phyloP scores from a whole-genome alignment of 2,888 invertebrate genomes.

The Drosophila nigricruria region DNA sequence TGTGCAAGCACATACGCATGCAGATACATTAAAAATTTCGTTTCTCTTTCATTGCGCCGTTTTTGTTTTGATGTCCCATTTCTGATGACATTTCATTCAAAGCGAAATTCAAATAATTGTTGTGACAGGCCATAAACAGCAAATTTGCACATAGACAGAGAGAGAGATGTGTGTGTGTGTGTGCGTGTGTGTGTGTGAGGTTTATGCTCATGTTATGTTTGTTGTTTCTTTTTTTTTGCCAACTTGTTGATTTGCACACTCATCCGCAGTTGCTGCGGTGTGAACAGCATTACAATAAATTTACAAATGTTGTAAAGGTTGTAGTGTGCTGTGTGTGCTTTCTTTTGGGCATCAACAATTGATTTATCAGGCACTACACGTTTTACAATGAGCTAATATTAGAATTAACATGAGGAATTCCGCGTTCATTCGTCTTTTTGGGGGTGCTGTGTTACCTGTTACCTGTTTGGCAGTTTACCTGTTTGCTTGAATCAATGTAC shows the following conservation, averaged over 20 bases:
- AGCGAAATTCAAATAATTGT: constrained; percentile 42
- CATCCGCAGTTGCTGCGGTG: constrained; percentile 38
- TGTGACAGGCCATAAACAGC: constrained; percentile 52
- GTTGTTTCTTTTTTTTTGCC: constrained; percentile 19
- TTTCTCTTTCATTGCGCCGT: constrained; percentile 13
- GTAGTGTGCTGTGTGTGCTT: not conserved
- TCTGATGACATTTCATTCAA: constrained; percentile 57
- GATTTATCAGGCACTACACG: constrained; percentile 22
- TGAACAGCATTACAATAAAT: constrained; percentile 48
- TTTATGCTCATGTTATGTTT: constrained; percentile 30
- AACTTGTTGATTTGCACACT: constrained; percentile 69
- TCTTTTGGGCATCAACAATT: constrained; percentile 2
- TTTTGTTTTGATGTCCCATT: constrained; percentile 40
- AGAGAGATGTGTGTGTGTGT: not conserved
- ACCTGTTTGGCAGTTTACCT: constrained; percentile 1
- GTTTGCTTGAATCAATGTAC: not conserved
- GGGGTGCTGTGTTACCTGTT: not conserved
- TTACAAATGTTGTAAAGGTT: constrained; percentile 19
- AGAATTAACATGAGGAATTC: constrained; percentile 45
- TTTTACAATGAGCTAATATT: constrained; percentile 24
- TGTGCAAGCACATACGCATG: constrained; percentile 14
- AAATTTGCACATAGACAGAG: constrained; percentile 10
- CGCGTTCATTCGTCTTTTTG: constrained; percentile 14
- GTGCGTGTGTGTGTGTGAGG: not conserved
- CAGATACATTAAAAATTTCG: constrained; percentile 12